These are phyloP conservation scores for Girardinichthys multiradiatus DNA, from an alignment of 2,113 vertebrate genomes.

Conservation along the genomic window DNA sequence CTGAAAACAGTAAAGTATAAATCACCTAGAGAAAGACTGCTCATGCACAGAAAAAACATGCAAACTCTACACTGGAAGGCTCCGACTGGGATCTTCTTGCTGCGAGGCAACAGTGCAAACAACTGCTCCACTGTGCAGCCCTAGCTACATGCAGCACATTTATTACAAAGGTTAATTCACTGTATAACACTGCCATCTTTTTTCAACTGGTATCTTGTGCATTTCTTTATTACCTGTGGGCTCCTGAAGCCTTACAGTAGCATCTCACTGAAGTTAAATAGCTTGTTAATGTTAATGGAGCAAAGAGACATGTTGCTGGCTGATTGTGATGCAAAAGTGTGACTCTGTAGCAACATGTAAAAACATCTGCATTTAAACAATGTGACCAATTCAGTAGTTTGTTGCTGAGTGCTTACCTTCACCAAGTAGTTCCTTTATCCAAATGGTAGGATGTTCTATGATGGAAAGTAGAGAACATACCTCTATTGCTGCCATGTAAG, in stretches of 20 bases:
- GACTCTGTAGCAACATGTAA: conserved; percentile 60
- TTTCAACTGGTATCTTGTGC: conserved; percentile 41
- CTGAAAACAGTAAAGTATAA: background rate
- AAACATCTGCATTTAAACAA: conserved; percentile 64
- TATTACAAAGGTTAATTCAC: conserved; percentile 26
- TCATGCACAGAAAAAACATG: background rate
- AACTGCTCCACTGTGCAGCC: background rate
- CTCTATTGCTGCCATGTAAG: background rate
- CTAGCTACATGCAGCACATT: conserved; percentile 13
- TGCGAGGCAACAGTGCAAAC: background rate
- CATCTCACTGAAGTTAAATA: conserved; percentile 45
- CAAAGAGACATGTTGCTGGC: conserved; percentile 49
- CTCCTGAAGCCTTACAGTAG: conserved; percentile 41
- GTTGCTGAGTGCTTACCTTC: conserved; percentile 59
- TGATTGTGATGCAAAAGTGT: conserved; percentile 73
- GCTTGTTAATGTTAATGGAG: conserved; percentile 63
- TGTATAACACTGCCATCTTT: conserved; percentile 41
- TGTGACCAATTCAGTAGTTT: conserved; percentile 61
- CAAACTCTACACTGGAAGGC: background rate
- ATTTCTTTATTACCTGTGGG: conserved; percentile 40
- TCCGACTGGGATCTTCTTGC: no score
- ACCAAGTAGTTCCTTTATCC: conserved; percentile 54
- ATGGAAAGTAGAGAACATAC: no score
- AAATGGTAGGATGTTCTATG: conserved; percentile 49
- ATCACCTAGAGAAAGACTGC: background rate